Evolutionary conservation across 2,888 invertebrate species (phyloP), one percentile per base, ranked within the genome.

Genomic region (Meganola albula): DNA sequence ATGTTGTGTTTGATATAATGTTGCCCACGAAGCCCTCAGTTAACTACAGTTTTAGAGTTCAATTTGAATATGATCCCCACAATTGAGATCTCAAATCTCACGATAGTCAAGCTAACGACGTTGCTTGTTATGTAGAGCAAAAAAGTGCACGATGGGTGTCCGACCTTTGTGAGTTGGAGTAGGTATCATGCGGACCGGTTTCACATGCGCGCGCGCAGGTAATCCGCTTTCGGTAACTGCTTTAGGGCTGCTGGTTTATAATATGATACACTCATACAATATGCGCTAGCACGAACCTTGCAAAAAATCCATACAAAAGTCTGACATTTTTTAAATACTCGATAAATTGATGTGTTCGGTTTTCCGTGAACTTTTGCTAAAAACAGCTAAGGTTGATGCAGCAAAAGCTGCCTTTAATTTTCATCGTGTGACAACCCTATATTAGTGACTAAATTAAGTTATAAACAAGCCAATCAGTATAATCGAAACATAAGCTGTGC

Each of bases 191-290:
- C 63, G 58, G 75, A 84, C 84, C 84, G 83, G 85, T 72, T 70
- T 59, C 56, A 57, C 71, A 53, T 70, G 79, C 77, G 74, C 74
- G 53, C 53, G 79, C 83, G 78, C 83, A 83, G 83, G 82, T 80
- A 83, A 82, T 73, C 74, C 49, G 53, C 54, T 33, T 40, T 37
- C n/a, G n/a, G n/a, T n/a, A n/a, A n/a, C n/a, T 22, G 12, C 29
- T 24, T n/a, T 44, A 53, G 56, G 53, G 53, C 28, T 53, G 53
- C 13, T 38, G 30, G 27, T 35, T 27, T n/a, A 24, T 27, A n/a
- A n/a, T n/a, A n/a, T n/a, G n/a, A 16, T 16, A 7, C 4, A 16
- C n/a, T n/a, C n/a, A n/a, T n/a, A n/a, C n/a, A n/a, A n/a, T n/a
- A n/a, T n/a, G n/a, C n/a, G n/a, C n/a, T n/a, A n/a, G n/a, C n/a